Conservation (phyloP, 2,888 invertebrate genomes). For the Erebia ligea region DNA sequence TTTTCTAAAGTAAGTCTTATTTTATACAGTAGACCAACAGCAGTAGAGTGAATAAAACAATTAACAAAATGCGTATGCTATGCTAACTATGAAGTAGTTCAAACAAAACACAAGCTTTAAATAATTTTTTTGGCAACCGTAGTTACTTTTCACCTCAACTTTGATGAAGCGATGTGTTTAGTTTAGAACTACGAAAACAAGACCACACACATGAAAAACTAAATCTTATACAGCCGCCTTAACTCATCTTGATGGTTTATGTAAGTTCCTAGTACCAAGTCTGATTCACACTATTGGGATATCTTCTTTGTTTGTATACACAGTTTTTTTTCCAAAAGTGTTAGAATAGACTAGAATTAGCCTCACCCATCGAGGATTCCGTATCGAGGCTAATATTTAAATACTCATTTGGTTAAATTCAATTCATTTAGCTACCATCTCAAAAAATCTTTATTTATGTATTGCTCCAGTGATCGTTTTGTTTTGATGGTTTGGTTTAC, state of each 20-base stretch:
- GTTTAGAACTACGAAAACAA: constrained; percentile 56
- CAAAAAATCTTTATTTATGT: too few relatives aligned
- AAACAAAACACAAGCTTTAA: constrained; percentile 14
- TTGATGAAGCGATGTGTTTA: constrained; percentile 54
- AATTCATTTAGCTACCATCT: too few relatives aligned
- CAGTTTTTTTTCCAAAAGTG: too few relatives aligned
- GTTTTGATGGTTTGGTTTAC: too few relatives aligned
- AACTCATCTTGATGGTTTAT: constrained; percentile 49
- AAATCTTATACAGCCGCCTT: constrained; percentile 32
- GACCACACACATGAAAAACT: constrained; percentile 67
- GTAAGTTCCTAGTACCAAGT: neutral
- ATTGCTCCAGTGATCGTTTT: too few relatives aligned
- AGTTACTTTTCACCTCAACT: constrained; percentile 50
- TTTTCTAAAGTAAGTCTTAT: too few relatives aligned
- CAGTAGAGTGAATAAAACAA: neutral
- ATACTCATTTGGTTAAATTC: too few relatives aligned
- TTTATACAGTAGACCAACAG: neutral
- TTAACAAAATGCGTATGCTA: constrained; percentile 11
- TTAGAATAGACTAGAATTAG: too few relatives aligned
- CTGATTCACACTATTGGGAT: too few relatives aligned
- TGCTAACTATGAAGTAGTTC: constrained; percentile 29
- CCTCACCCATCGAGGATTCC: too few relatives aligned
- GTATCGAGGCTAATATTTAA: too few relatives aligned
- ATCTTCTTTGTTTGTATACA: too few relatives aligned
- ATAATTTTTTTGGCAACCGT: constrained; percentile 22